These are phyloP conservation scores for Cherax quadricarinatus DNA, from an alignment of 1,140 invertebrate species.

Conservation along the genomic window DNA sequence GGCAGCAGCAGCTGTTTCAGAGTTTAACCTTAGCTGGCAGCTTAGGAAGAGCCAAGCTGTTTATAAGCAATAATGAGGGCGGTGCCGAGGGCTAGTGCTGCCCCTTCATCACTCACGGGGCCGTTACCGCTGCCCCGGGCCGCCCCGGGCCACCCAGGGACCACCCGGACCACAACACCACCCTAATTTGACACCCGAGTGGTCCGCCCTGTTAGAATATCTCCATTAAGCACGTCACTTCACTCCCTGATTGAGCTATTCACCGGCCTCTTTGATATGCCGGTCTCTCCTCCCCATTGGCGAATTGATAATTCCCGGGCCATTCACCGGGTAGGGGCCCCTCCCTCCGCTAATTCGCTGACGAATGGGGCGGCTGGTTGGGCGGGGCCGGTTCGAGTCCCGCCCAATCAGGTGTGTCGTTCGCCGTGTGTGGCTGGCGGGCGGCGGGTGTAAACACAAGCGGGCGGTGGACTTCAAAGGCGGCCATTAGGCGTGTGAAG, in stretches of 20 bases:
- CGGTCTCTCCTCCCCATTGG: slow-evolving; percentile 72
- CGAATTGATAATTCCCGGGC: slow-evolving; percentile 70
- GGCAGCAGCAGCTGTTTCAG: no score
- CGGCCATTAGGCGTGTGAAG: slow-evolving; percentile 73
- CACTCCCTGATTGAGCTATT: slow-evolving; percentile 73
- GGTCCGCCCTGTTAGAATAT: slow-evolving; percentile 74
- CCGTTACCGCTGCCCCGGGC: slow-evolving; percentile 59
- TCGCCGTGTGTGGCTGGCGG: slow-evolving; percentile 68
- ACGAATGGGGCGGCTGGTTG: not conserved
- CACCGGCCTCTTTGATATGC: slow-evolving; percentile 72
- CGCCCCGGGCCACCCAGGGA: slow-evolving; percentile 30
- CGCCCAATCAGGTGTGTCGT: slow-evolving; percentile 57
- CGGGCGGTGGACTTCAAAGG: slow-evolving; percentile 73
- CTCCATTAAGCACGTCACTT: slow-evolving; percentile 74
- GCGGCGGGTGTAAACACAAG: slow-evolving; percentile 66
- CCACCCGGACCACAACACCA: slow-evolving; percentile 65
- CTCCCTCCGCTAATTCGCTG: not conserved
- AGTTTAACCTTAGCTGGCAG: no score
- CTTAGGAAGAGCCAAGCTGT: slow-evolving; percentile 12
- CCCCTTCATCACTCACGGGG: slow-evolving; percentile 62
- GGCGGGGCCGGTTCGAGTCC: slow-evolving; percentile 35
- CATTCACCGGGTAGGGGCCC: slow-evolving; percentile 35
- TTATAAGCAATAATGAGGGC: slow-evolving; percentile 69
- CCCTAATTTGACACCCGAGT: slow-evolving; percentile 74
- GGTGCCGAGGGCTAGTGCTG: slow-evolving; percentile 45